Evolutionary conservation across 2,113 vertebrate genomes (phyloP), one percentile per base, ranked within the genome.

Genomic region (Sporophila hypoxantha): DNA sequence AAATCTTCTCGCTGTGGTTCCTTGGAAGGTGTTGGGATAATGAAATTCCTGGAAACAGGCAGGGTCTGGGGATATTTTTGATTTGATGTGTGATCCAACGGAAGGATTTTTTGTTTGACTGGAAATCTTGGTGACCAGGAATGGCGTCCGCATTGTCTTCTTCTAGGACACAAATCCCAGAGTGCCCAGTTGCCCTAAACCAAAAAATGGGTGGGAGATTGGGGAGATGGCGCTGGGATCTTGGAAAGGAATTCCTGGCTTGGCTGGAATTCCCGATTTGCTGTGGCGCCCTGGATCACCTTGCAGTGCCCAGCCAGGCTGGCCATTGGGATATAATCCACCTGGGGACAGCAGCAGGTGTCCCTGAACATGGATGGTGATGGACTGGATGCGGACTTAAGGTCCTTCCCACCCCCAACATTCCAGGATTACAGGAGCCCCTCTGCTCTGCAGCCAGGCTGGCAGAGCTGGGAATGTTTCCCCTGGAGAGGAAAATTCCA

Each of bases 341-440:
- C 0, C 27, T 37, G n/a, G 55, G 46, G 32, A 32, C 0, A 0
- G 3, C 8, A 29, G 74, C 2, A 70, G 2, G 0, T 49, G 57
- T 78, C 50, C 57, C 22, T 26, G n/a, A 20, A 41, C 1, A 0
- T 44, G 56, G 46, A n/a, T n/a, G 8, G 44, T 30, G 8, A 21
- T 10, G 32, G 20, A 8, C 10, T 18, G 56, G 46, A 9, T 8
- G 11, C n/a, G n/a, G n/a, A n/a, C n/a, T n/a, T n/a, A n/a, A n/a
- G n/a, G n/a, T n/a, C n/a, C n/a, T n/a, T n/a, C n/a, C n/a, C n/a
- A n/a, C n/a, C n/a, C n/a, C n/a, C n/a, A n/a, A n/a, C n/a, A n/a
- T n/a, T n/a, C n/a, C n/a, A n/a, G n/a, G n/a, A n/a, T n/a, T n/a
- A n/a, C n/a, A n/a, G n/a, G n/a, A n/a, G n/a, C n/a, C n/a, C n/a